These are phyloP conservation scores for Channa argus DNA, from an alignment of 2,113 vertebrate species.

Conservation along the genomic window DNA sequence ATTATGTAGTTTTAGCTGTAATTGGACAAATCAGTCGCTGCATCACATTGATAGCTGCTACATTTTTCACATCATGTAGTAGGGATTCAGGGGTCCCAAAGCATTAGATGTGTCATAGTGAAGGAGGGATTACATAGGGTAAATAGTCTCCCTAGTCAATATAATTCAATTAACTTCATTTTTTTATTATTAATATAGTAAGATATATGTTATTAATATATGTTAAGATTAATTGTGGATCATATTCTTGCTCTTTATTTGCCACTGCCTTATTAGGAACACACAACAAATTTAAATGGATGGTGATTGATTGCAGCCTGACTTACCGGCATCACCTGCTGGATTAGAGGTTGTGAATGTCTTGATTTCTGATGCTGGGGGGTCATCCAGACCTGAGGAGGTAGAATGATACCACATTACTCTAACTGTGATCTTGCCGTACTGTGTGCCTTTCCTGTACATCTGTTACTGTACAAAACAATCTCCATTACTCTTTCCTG, in stretches of 20 bases:
- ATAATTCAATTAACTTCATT: no score
- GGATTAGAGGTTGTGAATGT: background rate
- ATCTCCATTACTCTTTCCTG: background rate
- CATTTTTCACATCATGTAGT: no score
- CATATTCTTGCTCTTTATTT: background rate
- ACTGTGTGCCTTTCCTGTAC: background rate
- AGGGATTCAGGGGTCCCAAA: no score
- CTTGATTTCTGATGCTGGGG: slow-evolving; percentile 12
- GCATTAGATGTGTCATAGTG: background rate
- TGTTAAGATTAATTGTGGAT: background rate
- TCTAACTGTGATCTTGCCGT: background rate
- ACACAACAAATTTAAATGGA: background rate
- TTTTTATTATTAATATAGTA: background rate
- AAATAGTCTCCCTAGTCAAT: no score
- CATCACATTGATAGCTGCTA: no score
- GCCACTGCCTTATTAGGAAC: no score
- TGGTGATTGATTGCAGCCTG: background rate
- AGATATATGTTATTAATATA: background rate
- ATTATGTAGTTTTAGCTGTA: no score
- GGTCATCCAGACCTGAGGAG: slow-evolving; percentile 41
- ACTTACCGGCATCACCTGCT: slow-evolving; percentile 39
- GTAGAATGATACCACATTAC: slow-evolving; percentile 13
- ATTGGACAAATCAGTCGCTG: no score
- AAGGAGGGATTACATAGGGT: no score
- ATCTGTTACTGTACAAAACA: background rate